A percentile compares a stretch with the other conserved stretches of the same genome.
Conservation (phyloP, 2,888 invertebrate genomes). For the Alviniconcha strummeri region DNA sequence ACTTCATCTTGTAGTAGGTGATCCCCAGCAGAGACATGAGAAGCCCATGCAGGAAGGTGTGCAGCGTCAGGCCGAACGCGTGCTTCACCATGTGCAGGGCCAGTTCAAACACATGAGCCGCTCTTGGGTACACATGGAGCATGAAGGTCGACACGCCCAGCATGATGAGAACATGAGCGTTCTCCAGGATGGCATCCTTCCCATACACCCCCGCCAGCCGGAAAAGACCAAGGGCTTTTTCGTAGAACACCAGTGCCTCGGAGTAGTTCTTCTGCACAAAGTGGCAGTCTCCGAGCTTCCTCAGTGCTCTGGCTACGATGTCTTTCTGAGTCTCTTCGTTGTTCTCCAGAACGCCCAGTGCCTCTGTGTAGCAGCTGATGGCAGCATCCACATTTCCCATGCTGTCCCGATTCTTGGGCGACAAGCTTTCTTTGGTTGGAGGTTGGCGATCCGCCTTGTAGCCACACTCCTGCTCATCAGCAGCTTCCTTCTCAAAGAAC, state of each 20-base stretch:
- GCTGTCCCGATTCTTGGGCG: constrained; percentile 47
- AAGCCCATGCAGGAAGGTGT: constrained; percentile 66
- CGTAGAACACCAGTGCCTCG: constrained; percentile 66
- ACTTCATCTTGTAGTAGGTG: constrained; percentile 68
- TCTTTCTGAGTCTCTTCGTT: constrained; percentile 58
- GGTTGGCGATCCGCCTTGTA: constrained; percentile 47
- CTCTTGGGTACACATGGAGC: constrained; percentile 68
- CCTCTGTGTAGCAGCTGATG: constrained; percentile 66
- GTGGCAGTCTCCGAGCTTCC: constrained; percentile 69
- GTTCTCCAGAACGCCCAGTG: constrained; percentile 62
- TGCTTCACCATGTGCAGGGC: constrained; percentile 69
- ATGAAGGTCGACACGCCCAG: constrained; percentile 70
- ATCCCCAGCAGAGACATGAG: constrained; percentile 68
- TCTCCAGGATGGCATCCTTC: constrained; percentile 61
- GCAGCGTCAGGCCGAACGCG: constrained; percentile 54
- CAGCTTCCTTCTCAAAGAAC: constrained; percentile 65
- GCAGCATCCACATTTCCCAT: constrained; percentile 61
- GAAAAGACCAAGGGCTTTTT: constrained; percentile 67
- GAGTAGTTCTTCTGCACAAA: constrained; percentile 69
- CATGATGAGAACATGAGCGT: constrained; percentile 71
- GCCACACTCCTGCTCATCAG: constrained; percentile 50
- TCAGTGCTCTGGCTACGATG: constrained; percentile 63
- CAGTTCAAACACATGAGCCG: constrained; percentile 70
- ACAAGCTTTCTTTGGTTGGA: constrained; percentile 46
- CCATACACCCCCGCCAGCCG: constrained; percentile 59